Evolutionary conservation across 2,797 vertebrate species (phyloP), one percentile per base, ranked within the genome.

Genomic region (Acomys russatus): DNA sequence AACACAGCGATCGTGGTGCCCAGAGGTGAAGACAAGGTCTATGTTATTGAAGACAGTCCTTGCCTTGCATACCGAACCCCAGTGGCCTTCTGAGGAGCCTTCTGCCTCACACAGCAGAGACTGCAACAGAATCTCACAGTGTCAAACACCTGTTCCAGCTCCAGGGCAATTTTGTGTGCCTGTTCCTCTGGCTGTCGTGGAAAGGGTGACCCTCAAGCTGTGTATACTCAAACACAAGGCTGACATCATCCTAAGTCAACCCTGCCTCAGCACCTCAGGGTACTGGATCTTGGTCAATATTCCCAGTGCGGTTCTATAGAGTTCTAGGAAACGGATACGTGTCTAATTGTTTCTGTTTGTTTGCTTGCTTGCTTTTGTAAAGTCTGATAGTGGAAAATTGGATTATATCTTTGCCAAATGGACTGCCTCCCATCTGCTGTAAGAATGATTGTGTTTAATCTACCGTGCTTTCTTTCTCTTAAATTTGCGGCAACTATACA

Each of bases 21-120:
- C 59, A 54, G 22, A 76, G 83, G 33, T 49, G 87, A 96, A 70
- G 96, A 96, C 66, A 82, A 90, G 3, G 0, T 96, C 66, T 94
- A 92, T 90, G 35, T 92, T 54, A 30, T 92, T 28, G 91, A 96
- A 18, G 92, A 94, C 20, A 51, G 49, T 63, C 15, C 33, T 61
- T 87, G 89, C 3, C n/a, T 30, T 56, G 3, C 35, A n/a, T 22
- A 84, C 9, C 93, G 54, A 91, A 63, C 51, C 30, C 23, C 74
- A 63, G 70, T 5, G 11, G 18, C 63, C 28, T 38, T 49, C 77
- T 56, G 44, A 68, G 17, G 25, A 8, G 25, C 9, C 23, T 80
- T 61, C 28, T 73, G 28, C 10, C 70, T 56, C 49, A 22, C 22
- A 78, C 33, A 28, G 0, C 35, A 71, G 90, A 78, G 77, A 54